Conservation (phyloP, 2,888 invertebrate species). For the Amblyjoppa proteus region DNA sequence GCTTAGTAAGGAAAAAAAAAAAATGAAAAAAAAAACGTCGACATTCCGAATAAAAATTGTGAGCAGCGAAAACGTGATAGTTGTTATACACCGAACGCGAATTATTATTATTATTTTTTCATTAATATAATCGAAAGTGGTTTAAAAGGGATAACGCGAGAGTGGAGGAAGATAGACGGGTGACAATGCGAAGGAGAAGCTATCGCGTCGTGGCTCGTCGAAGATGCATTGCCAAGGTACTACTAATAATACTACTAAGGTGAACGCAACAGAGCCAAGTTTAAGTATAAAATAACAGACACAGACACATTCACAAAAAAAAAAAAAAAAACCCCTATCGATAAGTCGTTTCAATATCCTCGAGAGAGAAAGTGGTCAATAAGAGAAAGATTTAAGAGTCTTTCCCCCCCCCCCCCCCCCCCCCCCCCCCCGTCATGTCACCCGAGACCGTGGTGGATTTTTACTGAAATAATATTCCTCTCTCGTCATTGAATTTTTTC, state of each 20-base stretch:
- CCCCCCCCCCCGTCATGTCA: constrained; percentile 3
- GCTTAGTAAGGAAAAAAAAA: background rate
- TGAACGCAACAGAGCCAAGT: constrained; percentile 52
- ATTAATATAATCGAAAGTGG: constrained; percentile 15
- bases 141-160: constrained; percentile 37
- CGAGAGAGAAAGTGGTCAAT: constrained; percentile 38
- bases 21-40: constrained; percentile 61
- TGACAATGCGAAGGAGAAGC: constrained; percentile 43
- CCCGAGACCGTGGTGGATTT: constrained; percentile 52
- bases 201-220: constrained; percentile 73
- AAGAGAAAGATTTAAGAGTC: constrained; percentile 25
- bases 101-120: constrained; percentile 42
- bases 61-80: constrained; percentile 31
- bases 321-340: constrained; percentile 39
- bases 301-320: constrained; percentile 35
- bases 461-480: constrained; percentile 55
- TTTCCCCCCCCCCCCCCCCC: constrained; percentile 8
- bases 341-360: constrained; percentile 56
- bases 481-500: constrained; percentile 54
- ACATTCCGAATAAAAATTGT: constrained; percentile 75
- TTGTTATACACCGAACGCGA: constrained; percentile 47
- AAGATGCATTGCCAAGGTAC: constrained; percentile 80
- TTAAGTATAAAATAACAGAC: constrained; percentile 50
- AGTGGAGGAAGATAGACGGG: constrained; percentile 40
- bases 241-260: constrained; percentile 73